Evolutionary conservation across 2,113 vertebrate genomes (phyloP), one percentile per base, ranked within the genome.

Genomic region (Anarhynchus alexandrinus): DNA sequence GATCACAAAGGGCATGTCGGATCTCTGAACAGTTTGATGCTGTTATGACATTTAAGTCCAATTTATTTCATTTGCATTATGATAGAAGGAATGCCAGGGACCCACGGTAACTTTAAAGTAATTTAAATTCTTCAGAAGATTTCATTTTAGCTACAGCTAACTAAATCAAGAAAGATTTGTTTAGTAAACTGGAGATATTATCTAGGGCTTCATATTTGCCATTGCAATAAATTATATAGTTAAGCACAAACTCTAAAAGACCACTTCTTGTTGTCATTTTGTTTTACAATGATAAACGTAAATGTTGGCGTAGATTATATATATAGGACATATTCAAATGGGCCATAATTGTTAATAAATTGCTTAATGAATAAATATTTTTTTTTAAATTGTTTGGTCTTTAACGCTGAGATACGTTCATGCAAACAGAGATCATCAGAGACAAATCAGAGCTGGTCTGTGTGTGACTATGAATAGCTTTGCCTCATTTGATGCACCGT

Each of bases 341-440:
- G 13, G 5, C 9, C 92, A 25, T 85, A 62, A 94, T 80, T 84
- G 36, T 80, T 96, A 96, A 96, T 86, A 93, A 83, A 74, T 77
- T 94, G 6, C 40, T 80, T 93, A 91, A 94, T 95, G 77, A 97
- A 94, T 86, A 94, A 97, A 91, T 90, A 87, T 82, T 9, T 59
- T 8, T 8, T 89, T 94, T 96, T 72, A 78, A 91, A 96, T 40
- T 40, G 7, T 54, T 94, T 95, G 83, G 47, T 67, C 64, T 96
- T 85, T 79, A 94, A 8, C 87, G n/a, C 26, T 91, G 96, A 74
- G 55, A 73, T 88, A 78, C 9, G 29, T 42, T 94, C 80, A 90
- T 70, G 42, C 55, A 97, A 95, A 94, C 67, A 49, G 47, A 45
- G 74, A 92, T 76, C 89, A 91, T 32, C 81, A 71, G 73, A 90